These are phyloP conservation scores for Merluccius polli DNA, from an alignment of 2,797 vertebrate species.

Conservation along the genomic window DNA sequence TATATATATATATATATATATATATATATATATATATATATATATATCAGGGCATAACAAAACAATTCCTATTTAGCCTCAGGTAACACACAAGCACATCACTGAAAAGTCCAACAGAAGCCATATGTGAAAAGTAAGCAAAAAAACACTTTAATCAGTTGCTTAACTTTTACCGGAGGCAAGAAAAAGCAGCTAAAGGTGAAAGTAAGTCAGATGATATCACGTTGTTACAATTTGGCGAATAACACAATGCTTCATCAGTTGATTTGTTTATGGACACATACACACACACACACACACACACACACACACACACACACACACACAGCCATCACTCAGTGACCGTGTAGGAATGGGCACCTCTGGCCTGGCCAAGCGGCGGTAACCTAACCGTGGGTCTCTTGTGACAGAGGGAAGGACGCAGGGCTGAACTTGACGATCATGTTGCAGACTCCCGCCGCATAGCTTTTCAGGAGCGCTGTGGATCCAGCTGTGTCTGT, in stretches of 20 bases:
- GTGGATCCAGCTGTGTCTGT: conserved; percentile 23
- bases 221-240: neutral
- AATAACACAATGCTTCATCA: neutral
- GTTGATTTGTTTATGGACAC: neutral
- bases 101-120: neutral
- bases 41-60: neutral
- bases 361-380: conserved; percentile 37
- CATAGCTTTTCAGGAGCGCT: conserved; percentile 34
- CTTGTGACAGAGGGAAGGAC: conserved; percentile 54
- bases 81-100: neutral
- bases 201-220: neutral
- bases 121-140: neutral
- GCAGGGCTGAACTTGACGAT: conserved; percentile 58
- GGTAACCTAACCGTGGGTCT: conserved; percentile 70
- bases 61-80: neutral
- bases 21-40: too few relatives aligned
- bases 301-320: neutral
- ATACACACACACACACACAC: neutral
- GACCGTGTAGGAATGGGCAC: conserved; percentile 38
- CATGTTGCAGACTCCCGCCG: conserved; percentile 62
- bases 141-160: neutral
- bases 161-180: neutral
- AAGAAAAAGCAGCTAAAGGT: neutral
- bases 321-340: neutral
- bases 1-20: too few relatives aligned